A percentile compares a stretch with the other conserved stretches of the same genome.
Evolutionary conservation across 2,888 invertebrate species (phyloP).

Genomic region (Cantharis flavilabris): DNA sequence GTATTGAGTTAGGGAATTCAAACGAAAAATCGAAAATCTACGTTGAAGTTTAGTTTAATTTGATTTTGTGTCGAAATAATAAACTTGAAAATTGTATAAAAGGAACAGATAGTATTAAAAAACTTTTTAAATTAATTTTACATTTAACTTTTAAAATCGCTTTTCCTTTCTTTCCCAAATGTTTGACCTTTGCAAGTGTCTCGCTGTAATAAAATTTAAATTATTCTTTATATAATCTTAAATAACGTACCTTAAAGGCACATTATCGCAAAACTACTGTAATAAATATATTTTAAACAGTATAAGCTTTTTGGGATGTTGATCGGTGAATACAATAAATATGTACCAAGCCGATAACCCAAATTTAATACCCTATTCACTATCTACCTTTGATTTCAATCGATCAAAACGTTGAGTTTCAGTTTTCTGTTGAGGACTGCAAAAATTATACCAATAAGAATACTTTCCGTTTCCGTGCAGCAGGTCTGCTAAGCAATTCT

Average conservation of each 20-base stretch:
- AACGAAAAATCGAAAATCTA: neutral
- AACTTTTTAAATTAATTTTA: neutral
- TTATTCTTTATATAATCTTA: neutral
- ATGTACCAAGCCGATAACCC: neutral
- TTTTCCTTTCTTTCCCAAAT: neutral
- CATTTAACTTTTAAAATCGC: neutral
- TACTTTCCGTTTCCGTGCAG: too few species aligned
- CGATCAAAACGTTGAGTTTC: too few species aligned
- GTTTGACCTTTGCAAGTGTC: neutral
- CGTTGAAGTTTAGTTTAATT: neutral
- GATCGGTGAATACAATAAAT: neutral
- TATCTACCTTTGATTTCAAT: too few species aligned
- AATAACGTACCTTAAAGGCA: neutral
- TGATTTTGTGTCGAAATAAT: neutral
- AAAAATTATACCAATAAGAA: too few species aligned
- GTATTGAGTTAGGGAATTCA: slow-evolving; percentile 4
- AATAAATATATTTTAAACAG: neutral
- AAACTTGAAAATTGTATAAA: neutral
- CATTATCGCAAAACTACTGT: neutral
- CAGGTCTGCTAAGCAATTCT: too few species aligned
- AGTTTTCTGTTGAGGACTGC: too few species aligned
- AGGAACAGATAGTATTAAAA: neutral
- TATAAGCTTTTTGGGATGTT: neutral
- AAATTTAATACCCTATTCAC: too few species aligned
- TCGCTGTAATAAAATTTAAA: neutral